These are phyloP conservation scores for Spisula subtruncata DNA, from an alignment of 2,888 invertebrate species.

Conservation along the genomic window DNA sequence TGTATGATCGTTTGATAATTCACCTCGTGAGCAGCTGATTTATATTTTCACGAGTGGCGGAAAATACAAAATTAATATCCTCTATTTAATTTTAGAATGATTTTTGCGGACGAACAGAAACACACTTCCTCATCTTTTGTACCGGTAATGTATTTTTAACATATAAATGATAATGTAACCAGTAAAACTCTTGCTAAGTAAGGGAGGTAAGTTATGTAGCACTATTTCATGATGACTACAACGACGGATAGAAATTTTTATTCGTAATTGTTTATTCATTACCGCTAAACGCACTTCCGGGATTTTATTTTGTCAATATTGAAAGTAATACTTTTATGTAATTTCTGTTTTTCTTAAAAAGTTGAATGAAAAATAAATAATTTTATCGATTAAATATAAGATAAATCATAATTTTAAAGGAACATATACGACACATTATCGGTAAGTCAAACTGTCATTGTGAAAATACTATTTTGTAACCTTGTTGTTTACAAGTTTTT, in stretches of 20 bases:
- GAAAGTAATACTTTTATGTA: neutral
- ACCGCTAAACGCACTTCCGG: constrained; percentile 3
- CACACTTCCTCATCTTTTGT: no score
- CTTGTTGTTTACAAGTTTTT: no score
- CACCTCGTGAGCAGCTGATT: no score
- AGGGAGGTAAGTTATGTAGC: neutral
- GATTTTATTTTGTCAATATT: constrained; percentile 11
- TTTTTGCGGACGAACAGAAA: no score
- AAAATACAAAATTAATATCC: no score
- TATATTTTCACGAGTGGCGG: no score
- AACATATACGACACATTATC: neutral
- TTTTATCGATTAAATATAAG: neutral
- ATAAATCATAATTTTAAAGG: neutral
- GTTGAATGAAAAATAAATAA: neutral
- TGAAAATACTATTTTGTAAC: no score
- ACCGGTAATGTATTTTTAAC: no score
- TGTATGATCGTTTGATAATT: no score
- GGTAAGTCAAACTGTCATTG: neutral
- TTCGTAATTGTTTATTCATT: neutral
- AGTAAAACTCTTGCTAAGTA: neutral
- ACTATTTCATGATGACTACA: neutral
- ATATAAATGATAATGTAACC: no score
- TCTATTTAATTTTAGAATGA: no score
- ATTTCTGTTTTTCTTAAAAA: neutral
- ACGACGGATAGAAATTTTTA: neutral